These are phyloP conservation scores for Pedionomus torquatus DNA, from an alignment of 2,113 vertebrate species.

Conservation along the genomic window DNA sequence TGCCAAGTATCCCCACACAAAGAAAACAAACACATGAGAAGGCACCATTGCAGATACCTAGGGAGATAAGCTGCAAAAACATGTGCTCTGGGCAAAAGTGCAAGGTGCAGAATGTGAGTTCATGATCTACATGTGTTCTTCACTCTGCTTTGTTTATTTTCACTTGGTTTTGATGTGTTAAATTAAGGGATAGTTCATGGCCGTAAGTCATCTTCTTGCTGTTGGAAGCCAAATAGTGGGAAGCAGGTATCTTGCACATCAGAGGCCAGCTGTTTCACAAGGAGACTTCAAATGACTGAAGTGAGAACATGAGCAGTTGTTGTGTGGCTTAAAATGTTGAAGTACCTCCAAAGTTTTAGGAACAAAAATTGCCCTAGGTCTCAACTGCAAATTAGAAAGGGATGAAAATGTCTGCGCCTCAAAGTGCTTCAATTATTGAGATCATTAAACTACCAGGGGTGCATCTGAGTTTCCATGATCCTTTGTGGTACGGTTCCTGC, in stretches of 20 bases:
- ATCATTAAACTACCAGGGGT: background rate
- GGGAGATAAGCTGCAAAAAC: conserved; percentile 53
- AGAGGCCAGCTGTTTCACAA: conserved; percentile 66
- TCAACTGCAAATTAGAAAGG: conserved; percentile 21
- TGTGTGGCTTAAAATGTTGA: conserved; percentile 14
- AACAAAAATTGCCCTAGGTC: conserved; percentile 31
- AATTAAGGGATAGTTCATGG: conserved; percentile 71
- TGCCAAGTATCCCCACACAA: conserved; percentile 60
- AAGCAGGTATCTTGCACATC: conserved; percentile 65
- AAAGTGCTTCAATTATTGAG: background rate
- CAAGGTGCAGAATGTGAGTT: conserved; percentile 65
- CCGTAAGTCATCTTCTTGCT: conserved; percentile 53
- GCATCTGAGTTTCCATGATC: background rate
- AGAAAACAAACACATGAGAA: conserved; percentile 58
- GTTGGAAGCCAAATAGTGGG: conserved; percentile 59
- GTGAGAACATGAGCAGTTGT: background rate
- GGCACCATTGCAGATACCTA: conserved; percentile 54
- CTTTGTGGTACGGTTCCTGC: background rate
- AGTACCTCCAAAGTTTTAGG: conserved; percentile 2
- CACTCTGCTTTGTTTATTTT: conserved; percentile 70
- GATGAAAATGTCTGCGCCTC: conserved; percentile 16
- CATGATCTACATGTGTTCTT: conserved; percentile 55
- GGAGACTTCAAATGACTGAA: conserved; percentile 40
- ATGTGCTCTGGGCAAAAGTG: conserved; percentile 56
- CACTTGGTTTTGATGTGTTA: conserved; percentile 43